Conservation (phyloP, 35 echinoderm and acorn worm species). For the Eucidaris tribuloides region DNA sequence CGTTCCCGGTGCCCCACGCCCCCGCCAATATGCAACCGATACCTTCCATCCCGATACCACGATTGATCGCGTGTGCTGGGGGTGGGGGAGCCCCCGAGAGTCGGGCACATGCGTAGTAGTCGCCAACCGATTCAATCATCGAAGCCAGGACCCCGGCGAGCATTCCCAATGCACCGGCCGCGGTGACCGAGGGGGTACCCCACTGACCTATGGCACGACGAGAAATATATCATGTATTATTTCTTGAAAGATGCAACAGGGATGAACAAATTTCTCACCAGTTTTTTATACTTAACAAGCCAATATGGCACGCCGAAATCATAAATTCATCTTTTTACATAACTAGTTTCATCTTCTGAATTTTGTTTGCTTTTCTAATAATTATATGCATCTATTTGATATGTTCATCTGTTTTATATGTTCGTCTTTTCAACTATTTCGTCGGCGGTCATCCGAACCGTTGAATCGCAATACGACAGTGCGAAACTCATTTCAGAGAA, state of each 20-base stretch:
- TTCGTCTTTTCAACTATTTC: too few relatives aligned
- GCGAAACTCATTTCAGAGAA: too few relatives aligned
- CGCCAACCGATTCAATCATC: constrained; percentile 86
- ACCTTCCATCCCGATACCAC: constrained; percentile 80
- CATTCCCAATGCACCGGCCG: constrained; percentile 72
- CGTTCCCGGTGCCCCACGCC: constrained; percentile 87
- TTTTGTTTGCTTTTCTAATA: too few relatives aligned
- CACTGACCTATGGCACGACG: constrained; percentile 63
- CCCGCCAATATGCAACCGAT: constrained; percentile 87
- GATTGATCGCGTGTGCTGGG: constrained; percentile 82
- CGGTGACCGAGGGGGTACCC: constrained; percentile 67
- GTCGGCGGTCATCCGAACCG: too few relatives aligned
- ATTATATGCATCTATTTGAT: too few relatives aligned
- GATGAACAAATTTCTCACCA: background rate
- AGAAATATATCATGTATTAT: background rate
- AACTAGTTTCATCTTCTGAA: too few relatives aligned
- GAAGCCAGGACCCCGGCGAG: constrained; percentile 86
- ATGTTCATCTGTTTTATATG: too few relatives aligned
- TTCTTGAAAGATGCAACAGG: background rate
- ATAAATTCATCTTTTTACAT: too few relatives aligned
- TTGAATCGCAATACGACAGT: too few relatives aligned
- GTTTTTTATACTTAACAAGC: too few relatives aligned
- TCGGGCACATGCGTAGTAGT: constrained; percentile 89
- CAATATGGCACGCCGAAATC: too few relatives aligned
- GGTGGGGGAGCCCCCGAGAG: constrained; percentile 82